Base-by-base conservation (phyloP, 2,113 vertebrate species). In the Scophthalmus maximus region DNA sequence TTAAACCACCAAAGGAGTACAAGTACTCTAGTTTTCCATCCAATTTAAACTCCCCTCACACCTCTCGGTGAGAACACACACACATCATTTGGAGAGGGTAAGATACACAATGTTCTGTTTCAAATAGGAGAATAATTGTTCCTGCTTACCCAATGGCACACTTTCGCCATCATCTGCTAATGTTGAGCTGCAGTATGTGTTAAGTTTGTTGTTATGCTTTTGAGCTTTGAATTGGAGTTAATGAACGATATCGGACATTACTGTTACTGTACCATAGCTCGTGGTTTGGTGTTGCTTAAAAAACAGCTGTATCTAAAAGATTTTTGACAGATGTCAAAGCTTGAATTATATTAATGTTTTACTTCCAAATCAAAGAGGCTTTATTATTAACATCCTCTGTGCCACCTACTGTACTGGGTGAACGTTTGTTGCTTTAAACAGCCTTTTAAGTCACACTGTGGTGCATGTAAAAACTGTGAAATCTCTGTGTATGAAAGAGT, bases 1-100 rank as follows among this genome's bases (percentile, higher is more conserved):
- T 94, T 93, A 93, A 92, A 72, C 88, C 34, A 36, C 57, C 7
- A 6, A 60, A 82, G 65, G 76, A 62, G 74, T 73, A 90, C 79
- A 88, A 87, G 76, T 57, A 29, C 27, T 4, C 71, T 55, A n/a
- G 23, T 78, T 88, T 90, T 84, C 89, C 87, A 87, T 78, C 73
- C 68, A 66, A 86, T 89, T 88, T 71, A 87, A 89, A 85, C 68
- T 70, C 80, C 62, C 77, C 67, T 86, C 81, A 84, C 62, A 84
- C 78, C 68, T 82, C 76, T 47, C 23, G 53, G 34, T 73, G 29
- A 57, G 36, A 82, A 50, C 36, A 77, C 71, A 77, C 71, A 77
- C 58, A 42, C 49, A 30, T 17, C 56, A 18, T n/a, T 67, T 23
- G 46, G 22, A 78, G 38, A 74, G 85, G 91, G 92, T 91, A 91